A percentile compares a stretch with the other conserved stretches of the same genome.
Conservation (phyloP, 92 coral and sea anemone genomes). For the Actinernus sp. region DNA sequence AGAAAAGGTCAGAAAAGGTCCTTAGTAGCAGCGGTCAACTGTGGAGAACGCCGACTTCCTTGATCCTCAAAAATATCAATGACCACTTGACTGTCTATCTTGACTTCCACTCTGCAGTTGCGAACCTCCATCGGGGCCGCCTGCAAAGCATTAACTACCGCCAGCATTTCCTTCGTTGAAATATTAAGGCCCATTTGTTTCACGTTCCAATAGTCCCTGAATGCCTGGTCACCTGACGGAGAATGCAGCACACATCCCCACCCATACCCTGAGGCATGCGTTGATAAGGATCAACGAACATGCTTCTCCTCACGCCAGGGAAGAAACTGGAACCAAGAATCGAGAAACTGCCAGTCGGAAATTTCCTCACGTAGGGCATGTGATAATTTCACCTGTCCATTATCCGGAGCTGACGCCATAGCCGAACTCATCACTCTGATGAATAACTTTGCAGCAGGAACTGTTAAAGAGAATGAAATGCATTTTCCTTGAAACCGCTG, state of each 20-base stretch:
- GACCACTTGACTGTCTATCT: conserved; percentile 27
- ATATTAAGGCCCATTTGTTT: conserved; percentile 6
- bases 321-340: conserved; percentile 13
- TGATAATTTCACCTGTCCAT: neutral
- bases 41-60: conserved; percentile 25
- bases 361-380: conserved; percentile 1
- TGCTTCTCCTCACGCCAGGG: conserved; percentile 45
- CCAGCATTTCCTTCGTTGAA: conserved; percentile 24
- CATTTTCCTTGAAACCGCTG: no score
- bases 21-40: conserved; percentile 16
- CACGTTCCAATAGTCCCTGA: conserved; percentile 16
- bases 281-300: conserved; percentile 5
- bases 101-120: conserved; percentile 1
- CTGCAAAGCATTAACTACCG: conserved; percentile 11
- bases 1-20: conserved; percentile 1
- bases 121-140: conserved; percentile 5
- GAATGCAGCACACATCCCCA: no score
- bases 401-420: neutral
- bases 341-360: conserved; percentile 17
- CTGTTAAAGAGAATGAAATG: no score
- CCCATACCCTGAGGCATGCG: conserved; percentile 30
- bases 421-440: neutral
- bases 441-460: conserved; percentile 20
- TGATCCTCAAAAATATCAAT: conserved; percentile 21
- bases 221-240: conserved; percentile 11